Conservation (phyloP, 2,113 vertebrate genomes). For the Cyphomyrus plagiostoma region DNA sequence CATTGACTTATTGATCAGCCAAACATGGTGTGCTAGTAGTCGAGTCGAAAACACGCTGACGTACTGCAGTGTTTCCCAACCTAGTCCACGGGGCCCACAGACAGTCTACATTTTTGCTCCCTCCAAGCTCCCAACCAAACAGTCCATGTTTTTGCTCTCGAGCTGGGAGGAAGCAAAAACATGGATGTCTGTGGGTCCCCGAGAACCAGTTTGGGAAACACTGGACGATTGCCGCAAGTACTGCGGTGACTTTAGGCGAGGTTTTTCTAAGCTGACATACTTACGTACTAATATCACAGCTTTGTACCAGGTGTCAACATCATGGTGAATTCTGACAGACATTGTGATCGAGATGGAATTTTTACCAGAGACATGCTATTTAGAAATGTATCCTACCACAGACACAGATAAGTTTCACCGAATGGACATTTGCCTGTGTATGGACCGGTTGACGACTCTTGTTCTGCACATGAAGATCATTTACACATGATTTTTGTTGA, state of each 20-base stretch:
- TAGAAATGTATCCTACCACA: background rate
- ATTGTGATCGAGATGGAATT: background rate
- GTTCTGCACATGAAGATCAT: background rate
- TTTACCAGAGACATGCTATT: background rate
- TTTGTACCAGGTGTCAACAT: background rate
- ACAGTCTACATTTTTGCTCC: background rate
- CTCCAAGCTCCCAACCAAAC: background rate
- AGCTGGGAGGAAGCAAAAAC: background rate
- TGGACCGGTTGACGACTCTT: background rate
- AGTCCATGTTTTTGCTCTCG: background rate
- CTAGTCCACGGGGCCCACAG: background rate
- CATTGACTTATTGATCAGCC: background rate
- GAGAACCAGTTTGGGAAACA: background rate
- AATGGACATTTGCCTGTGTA: background rate
- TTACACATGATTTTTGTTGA: background rate
- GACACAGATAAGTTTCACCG: no score
- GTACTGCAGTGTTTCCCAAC: background rate
- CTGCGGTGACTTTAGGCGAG: background rate
- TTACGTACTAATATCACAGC: background rate
- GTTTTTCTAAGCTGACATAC: background rate
- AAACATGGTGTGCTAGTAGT: background rate
- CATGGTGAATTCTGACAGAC: background rate
- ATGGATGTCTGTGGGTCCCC: background rate
- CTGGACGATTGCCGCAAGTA: background rate
- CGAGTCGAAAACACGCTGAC: background rate